phyloP scores from a whole-genome alignment of 2,888 invertebrate genomes.

The Tortrix viridana region DNA sequence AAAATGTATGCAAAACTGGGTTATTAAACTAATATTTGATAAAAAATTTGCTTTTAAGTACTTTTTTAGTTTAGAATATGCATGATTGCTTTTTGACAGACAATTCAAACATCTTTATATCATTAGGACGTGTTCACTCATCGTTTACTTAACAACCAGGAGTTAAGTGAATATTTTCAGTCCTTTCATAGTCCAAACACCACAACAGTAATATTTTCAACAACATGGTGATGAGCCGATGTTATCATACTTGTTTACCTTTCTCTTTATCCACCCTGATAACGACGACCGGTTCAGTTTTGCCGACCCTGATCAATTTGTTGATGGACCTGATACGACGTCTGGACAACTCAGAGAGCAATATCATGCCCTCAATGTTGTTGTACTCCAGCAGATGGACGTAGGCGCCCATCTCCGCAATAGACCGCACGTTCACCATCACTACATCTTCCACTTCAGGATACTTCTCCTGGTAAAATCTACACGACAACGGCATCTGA shows the following conservation, averaged over 20 bases:
- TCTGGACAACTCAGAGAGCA: constrained; percentile 98
- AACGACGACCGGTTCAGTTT: constrained; percentile 99
- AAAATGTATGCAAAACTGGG: too few relatives aligned
- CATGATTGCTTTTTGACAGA: too few relatives aligned
- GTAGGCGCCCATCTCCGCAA: constrained; percentile 99
- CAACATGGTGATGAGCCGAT: too few relatives aligned
- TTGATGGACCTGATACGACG: constrained; percentile 99
- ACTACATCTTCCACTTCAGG: constrained; percentile 99
- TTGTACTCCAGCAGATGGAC: constrained; percentile 99
- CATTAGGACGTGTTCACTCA: too few relatives aligned
- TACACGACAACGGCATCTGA: constrained; percentile 95
- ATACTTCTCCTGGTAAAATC: constrained; percentile 98
- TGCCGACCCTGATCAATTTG: constrained; percentile 98
- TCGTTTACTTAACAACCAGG: too few relatives aligned
- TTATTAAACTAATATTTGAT: too few relatives aligned
- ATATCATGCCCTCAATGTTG: constrained; percentile 99
- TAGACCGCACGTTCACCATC: constrained; percentile 98
- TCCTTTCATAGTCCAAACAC: too few relatives aligned
- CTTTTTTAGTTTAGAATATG: too few relatives aligned
- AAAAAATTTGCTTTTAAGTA: too few relatives aligned
- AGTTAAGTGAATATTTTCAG: too few relatives aligned
- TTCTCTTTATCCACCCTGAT: constrained; percentile 99
- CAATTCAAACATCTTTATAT: too few relatives aligned
- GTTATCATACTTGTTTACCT: constrained; percentile 81
- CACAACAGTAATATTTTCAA: too few relatives aligned